These are phyloP conservation scores for Xiphophorus birchmanni DNA, from an alignment of 2,797 vertebrate genomes.

Conservation along the genomic window DNA sequence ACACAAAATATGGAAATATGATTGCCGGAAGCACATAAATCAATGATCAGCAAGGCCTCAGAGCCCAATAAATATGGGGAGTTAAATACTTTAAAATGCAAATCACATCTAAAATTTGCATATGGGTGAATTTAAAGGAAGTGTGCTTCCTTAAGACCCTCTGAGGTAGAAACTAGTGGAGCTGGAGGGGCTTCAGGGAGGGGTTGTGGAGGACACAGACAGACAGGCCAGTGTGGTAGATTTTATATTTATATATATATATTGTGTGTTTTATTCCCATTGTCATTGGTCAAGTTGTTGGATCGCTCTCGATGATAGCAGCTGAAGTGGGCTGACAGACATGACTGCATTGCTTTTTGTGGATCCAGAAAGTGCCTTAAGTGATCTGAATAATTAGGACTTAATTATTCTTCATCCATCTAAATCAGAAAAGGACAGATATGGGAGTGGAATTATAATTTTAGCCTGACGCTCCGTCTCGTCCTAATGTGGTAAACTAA, in stretches of 20 bases:
- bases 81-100: constrained; percentile 99
- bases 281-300: constrained; percentile 95
- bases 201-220: constrained; percentile 81
- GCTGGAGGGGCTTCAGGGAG: constrained; percentile 75
- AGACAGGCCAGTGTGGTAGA: constrained; percentile 73
- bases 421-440: constrained; percentile 99
- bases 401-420: constrained; percentile 99
- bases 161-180: constrained; percentile 92
- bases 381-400: constrained; percentile 99
- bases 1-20: constrained; percentile 99
- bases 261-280: constrained; percentile 79
- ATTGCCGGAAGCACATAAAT: constrained; percentile 99
- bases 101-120: constrained; percentile 97
- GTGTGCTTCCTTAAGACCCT: constrained; percentile 96
- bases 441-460: constrained; percentile 99
- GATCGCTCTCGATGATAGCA: constrained; percentile 93
- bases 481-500: constrained; percentile 98
- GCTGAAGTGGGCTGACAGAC: constrained; percentile 93
- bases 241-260: constrained; percentile 6
- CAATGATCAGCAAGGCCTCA: constrained; percentile 99
- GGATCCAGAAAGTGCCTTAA: constrained; percentile 97
- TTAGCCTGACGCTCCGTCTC: constrained; percentile 96
- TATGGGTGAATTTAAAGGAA: constrained; percentile 98
- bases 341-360: constrained; percentile 89
- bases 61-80: constrained; percentile 99